phyloP scores from a whole-genome alignment of 2,797 vertebrate genomes.

The Phoebastria nigripes region DNA sequence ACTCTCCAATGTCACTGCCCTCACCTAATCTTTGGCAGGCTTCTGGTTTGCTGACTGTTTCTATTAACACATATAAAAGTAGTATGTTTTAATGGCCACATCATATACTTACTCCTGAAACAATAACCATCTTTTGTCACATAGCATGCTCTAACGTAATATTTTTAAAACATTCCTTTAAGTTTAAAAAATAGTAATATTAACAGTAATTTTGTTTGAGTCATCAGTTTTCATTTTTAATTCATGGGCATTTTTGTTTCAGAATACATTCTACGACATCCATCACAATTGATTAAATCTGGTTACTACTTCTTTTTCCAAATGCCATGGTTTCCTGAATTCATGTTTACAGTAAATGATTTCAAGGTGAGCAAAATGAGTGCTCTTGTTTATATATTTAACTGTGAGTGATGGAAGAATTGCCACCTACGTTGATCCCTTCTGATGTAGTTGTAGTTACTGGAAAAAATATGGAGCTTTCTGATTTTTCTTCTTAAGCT shows the following conservation, averaged over 20 bases:
- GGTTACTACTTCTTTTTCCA: slow-evolving; percentile 98
- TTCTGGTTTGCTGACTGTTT: not conserved
- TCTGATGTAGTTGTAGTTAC: not conserved
- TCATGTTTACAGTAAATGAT: slow-evolving; percentile 98
- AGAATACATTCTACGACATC: slow-evolving; percentile 95
- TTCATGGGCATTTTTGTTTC: slow-evolving; percentile 76
- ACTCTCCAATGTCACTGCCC: not conserved
- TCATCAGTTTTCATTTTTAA: slow-evolving; percentile 63
- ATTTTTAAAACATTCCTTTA: slow-evolving; percentile 50
- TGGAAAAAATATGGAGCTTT: not conserved
- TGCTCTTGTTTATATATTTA: slow-evolving; percentile 53
- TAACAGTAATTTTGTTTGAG: slow-evolving; percentile 44
- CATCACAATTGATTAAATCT: slow-evolving; percentile 95
- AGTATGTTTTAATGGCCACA: not conserved
- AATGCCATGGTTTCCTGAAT: slow-evolving; percentile 94
- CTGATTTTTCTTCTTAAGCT: not conserved
- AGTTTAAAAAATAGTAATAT: slow-evolving; percentile 35
- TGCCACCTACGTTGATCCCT: not conserved
- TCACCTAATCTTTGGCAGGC: not conserved
- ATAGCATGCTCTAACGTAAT: slow-evolving; percentile 24
- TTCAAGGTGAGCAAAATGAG: slow-evolving; percentile 88
- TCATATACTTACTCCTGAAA: slow-evolving; percentile 26
- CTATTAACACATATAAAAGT: not conserved
- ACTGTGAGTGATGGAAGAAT: slow-evolving; percentile 25
- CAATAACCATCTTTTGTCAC: slow-evolving; percentile 16